phyloP scores from a whole-genome alignment of 2,888 invertebrate species.

The Drosophila phalerata region DNA sequence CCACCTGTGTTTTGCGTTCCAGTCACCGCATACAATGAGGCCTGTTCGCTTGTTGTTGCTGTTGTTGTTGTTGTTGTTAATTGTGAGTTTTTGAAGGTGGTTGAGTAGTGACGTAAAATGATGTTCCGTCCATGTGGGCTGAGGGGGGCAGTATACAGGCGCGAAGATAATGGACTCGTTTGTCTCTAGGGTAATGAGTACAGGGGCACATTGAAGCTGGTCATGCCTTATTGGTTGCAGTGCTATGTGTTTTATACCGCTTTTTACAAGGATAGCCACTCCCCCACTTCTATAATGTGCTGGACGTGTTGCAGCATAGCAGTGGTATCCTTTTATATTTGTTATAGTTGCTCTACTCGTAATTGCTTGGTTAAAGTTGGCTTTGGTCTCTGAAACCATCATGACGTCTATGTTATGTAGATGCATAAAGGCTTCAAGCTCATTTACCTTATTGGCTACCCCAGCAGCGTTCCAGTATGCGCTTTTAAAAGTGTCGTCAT shows the following conservation, averaged over 20 bases:
- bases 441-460: neutral
- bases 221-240: neutral
- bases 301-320: neutral
- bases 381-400: neutral
- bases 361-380: neutral
- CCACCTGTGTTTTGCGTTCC: neutral
- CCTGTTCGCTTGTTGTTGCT: neutral
- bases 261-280: neutral
- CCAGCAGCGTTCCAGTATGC: neutral
- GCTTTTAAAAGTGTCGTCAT: neutral
- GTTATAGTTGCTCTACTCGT: neutral
- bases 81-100: neutral
- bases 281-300: neutral
- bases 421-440: neutral
- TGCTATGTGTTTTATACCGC: neutral
- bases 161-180: neutral
- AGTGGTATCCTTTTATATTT: neutral
- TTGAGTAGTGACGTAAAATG: neutral
- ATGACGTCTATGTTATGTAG: neutral
- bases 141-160: conserved; percentile 18
- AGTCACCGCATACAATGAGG: no score
- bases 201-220: neutral
- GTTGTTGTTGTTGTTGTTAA: neutral
- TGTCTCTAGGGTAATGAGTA: neutral
- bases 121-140: neutral